phyloP scores from a whole-genome alignment of 64 coral and sea anemone genomes.

The Actinia equina region DNA sequence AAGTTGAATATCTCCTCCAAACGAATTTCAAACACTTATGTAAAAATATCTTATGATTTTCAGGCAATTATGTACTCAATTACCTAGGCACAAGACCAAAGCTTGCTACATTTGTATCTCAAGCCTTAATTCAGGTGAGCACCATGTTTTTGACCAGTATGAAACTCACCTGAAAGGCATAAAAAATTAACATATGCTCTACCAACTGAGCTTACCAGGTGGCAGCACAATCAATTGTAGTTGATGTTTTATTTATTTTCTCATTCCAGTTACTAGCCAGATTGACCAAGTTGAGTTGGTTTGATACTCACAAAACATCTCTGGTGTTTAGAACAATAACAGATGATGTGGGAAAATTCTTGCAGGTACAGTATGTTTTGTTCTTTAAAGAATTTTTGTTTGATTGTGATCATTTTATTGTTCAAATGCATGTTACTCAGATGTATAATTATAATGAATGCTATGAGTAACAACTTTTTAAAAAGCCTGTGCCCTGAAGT shows the following conservation, averaged over 20 bases:
- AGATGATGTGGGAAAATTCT: conserved; percentile 94
- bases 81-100: conserved; percentile 97
- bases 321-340: conserved; percentile 94
- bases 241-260: neutral
- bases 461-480: too few species aligned
- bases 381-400: neutral
- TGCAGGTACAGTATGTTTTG: conserved; percentile 54
- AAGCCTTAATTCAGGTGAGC: conserved; percentile 87
- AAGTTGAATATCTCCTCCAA: too few species aligned
- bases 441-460: too few species aligned
- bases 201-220: too few species aligned
- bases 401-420: neutral
- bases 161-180: too few species aligned
- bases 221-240: neutral
- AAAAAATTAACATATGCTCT: too few species aligned
- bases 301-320: conserved; percentile 90
- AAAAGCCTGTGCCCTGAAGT: too few species aligned
- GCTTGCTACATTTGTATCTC: conserved; percentile 82
- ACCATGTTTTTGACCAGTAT: too few species aligned
- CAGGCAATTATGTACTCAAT: conserved; percentile 95
- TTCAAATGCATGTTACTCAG: too few species aligned
- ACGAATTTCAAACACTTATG: too few species aligned
- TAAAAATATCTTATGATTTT: too few species aligned
- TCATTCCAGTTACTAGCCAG: conserved; percentile 70
- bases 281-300: conserved; percentile 97